Percentiles rank a stretch among this genome's conserved stretches.
Conservation (phyloP, 1,140 invertebrate genomes). For the Ectropis grisescens region DNA sequence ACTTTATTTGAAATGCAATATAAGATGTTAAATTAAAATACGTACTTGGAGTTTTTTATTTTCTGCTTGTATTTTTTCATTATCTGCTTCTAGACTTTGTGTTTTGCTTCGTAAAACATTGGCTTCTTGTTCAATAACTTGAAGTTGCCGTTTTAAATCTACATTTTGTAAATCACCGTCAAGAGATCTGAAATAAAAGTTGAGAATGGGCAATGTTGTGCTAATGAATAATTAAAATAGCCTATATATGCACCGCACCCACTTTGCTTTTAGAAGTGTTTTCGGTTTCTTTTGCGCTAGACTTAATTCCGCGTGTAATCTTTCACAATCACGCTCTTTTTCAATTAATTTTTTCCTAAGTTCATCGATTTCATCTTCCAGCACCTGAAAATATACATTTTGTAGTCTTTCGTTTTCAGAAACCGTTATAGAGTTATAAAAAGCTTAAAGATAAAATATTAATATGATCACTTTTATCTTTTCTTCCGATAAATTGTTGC, state of each 20-base stretch:
- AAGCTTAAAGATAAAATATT: too few relatives aligned
- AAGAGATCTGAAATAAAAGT: conserved; percentile 69
- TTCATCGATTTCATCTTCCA: conserved; percentile 80
- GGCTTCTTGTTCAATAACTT: conserved; percentile 82
- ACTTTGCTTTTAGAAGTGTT: conserved; percentile 74
- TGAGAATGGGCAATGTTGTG: too few relatives aligned
- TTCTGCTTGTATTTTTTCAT: conserved; percentile 79
- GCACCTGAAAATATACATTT: conserved; percentile 28
- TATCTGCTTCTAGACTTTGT: conserved; percentile 78
- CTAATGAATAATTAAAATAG: too few relatives aligned
- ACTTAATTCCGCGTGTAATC: conserved; percentile 78
- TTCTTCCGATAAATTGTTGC: conserved; percentile 72
- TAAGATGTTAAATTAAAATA: too few relatives aligned
- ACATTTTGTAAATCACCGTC: conserved; percentile 74
- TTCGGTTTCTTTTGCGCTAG: conserved; percentile 75
- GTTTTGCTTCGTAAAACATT: conserved; percentile 75
- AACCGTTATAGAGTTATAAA: neutral
- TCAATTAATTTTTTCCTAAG: conserved; percentile 84
- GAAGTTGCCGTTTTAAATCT: conserved; percentile 80
- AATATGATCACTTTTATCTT: conserved; percentile 81
- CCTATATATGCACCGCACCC: conserved; percentile 23
- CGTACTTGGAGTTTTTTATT: conserved; percentile 75
- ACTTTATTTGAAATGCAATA: too few relatives aligned
- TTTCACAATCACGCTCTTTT: conserved; percentile 86
- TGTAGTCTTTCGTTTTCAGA: conserved; percentile 1